These are phyloP conservation scores for Ctenomys sociabilis DNA, from an alignment of 2,113 vertebrate genomes.

Conservation along the genomic window DNA sequence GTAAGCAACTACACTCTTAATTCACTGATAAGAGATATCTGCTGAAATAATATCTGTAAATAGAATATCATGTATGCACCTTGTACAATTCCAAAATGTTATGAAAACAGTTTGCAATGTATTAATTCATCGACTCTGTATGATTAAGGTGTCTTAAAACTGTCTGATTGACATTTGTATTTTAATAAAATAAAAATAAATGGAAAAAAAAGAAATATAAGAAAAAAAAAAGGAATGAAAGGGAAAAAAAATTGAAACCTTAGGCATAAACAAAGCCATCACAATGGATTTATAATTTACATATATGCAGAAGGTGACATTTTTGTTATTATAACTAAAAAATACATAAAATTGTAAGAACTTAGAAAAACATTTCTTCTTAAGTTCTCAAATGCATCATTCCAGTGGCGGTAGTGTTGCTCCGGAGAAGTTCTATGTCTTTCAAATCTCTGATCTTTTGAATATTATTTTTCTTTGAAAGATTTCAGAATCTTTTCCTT, in stretches of 20 bases:
- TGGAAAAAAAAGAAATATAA: too few species aligned
- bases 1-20: too few species aligned
- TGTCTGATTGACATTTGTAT: too few species aligned
- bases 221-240: neutral
- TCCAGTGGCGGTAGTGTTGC: neutral
- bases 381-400: neutral
- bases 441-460: neutral
- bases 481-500: conserved; percentile 5
- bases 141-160: too few species aligned
- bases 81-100: too few species aligned
- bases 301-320: neutral
- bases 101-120: too few species aligned
- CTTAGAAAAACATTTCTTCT: conserved; percentile 14
- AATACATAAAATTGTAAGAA: neutral
- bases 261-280: neutral
- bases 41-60: too few species aligned
- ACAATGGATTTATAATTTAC: neutral
- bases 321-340: neutral
- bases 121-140: too few species aligned
- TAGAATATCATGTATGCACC: too few species aligned
- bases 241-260: neutral
- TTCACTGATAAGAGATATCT: too few species aligned
- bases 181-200: too few species aligned
- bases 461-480: neutral
- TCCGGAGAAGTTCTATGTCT: neutral